Evolutionary conservation across 37 sponge, comb jelly and placozoan species (phyloP).

Genomic region (Geodia barretti): DNA sequence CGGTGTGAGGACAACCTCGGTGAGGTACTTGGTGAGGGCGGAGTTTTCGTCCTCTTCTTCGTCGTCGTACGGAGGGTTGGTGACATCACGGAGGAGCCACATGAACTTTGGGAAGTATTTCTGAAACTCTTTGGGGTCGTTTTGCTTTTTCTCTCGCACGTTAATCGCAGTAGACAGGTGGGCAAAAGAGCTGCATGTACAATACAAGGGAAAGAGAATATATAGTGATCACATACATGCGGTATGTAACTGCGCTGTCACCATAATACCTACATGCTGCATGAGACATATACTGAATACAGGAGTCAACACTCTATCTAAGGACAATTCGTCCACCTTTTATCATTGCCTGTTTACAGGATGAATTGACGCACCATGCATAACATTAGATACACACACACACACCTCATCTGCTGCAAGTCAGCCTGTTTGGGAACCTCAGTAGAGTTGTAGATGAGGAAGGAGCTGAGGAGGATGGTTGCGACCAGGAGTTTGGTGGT

Average conservation of each 20-base stretch:
- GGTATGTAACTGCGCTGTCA: not conserved
- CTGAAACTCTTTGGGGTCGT: not conserved
- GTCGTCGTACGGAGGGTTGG: not conserved
- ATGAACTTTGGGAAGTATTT: constrained; percentile 17
- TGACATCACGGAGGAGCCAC: constrained; percentile 23
- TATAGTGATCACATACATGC: not conserved
- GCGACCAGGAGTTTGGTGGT: constrained; percentile 14
- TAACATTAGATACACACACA: too few relatives aligned
- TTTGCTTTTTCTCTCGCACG: not conserved
- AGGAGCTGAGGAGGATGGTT: constrained; percentile 26
- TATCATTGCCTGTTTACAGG: too few relatives aligned
- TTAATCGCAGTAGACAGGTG: constrained; percentile 9
- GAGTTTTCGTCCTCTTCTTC: constrained; percentile 4
- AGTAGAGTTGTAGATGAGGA: constrained; percentile 35
- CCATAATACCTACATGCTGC: too few relatives aligned
- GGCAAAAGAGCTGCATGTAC: constrained; percentile 11
- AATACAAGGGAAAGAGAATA: not conserved
- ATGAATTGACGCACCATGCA: too few relatives aligned
- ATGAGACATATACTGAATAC: too few relatives aligned
- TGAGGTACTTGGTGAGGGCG: constrained; percentile 1
- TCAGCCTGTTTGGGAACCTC: constrained; percentile 9
- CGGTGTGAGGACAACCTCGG: not conserved
- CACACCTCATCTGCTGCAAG: constrained; percentile 30
- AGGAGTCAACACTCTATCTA: too few relatives aligned
- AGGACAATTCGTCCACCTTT: too few relatives aligned